Evolutionary conservation across 2,888 invertebrate species (phyloP), one percentile per base, ranked within the genome.

Genomic region (Nymphalis urticae): DNA sequence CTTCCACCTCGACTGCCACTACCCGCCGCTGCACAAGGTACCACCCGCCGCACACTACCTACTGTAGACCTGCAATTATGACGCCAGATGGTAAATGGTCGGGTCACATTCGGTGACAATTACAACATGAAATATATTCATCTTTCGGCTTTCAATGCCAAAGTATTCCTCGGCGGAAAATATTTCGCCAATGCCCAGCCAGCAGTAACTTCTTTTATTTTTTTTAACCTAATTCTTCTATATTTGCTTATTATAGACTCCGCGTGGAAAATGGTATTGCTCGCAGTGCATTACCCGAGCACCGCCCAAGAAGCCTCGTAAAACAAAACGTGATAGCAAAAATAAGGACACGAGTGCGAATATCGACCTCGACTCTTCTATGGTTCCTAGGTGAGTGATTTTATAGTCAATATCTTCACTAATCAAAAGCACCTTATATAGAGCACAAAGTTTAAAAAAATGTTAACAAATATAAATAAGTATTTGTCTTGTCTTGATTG

Each of bases 1-100:
- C 64, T 98, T 97, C 90, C 98, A 99, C 85, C 96, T 96, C 73
- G 98, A 98, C 88, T 99, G 99, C 86, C 95, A 98, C 82, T 96
- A 97, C 85, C 98, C 98, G 53, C 96, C 97, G 51, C 90, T 97
- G 81, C 92, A 65, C 48, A 79, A 79, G 78, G 79, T 79, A 64
- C n/a, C n/a, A 3, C 19, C 48, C 19, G 50, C 36, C 36, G 8
- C 32, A 8, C 36, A 27, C 27, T 27, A 24, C 24, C 24, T 24
- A 1, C 24, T 24, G 24, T 24, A 24, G 24, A 24, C 3, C 24
- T 24, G 24, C 24, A 3, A 24, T 24, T 3, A 2, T 24, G 24
- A 24, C 24, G n/a, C 21, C 21, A 2, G 21, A 21, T 21, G 21
- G 21, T 21, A 21, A 21, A 21, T 2, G 21, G 21, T 21, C 21